These are phyloP conservation scores for Ceratosolen fusciceps DNA, from an alignment of 1,140 invertebrate species.

Conservation along the genomic window DNA sequence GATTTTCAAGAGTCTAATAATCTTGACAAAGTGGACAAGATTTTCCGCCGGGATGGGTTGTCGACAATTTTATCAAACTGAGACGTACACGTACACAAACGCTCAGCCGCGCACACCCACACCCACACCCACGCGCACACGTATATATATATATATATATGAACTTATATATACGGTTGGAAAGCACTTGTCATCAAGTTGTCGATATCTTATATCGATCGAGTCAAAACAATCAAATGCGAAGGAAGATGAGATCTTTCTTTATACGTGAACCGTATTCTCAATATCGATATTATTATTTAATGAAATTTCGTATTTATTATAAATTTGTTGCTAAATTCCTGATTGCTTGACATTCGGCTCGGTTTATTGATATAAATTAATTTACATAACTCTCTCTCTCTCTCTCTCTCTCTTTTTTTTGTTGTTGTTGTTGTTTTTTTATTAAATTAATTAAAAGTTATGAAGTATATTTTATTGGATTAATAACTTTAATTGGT, in stretches of 20 bases:
- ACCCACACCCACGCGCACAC: too few species aligned
- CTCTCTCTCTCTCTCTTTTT: too few species aligned
- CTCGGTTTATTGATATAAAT: too few species aligned
- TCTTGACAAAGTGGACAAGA: constrained; percentile 5
- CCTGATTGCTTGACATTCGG: too few species aligned
- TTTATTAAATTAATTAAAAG: neutral
- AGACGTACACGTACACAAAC: constrained; percentile 20
- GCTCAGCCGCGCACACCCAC: too few species aligned
- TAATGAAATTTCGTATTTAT: neutral
- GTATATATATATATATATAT: too few species aligned
- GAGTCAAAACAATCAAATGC: neutral
- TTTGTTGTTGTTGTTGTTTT: too few species aligned
- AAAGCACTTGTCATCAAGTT: constrained; percentile 30
- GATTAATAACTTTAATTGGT: too few species aligned
- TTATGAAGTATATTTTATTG: neutral
- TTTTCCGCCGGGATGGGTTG: neutral
- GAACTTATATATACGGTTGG: too few species aligned
- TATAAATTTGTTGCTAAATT: neutral
- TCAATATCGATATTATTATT: too few species aligned
- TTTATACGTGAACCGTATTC: neutral
- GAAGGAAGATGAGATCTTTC: neutral
- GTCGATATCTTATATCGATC: constrained; percentile 29
- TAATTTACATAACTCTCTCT: too few species aligned
- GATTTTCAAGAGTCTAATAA: neutral
- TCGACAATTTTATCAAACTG: constrained; percentile 34